These are phyloP conservation scores for Apteryx owenii DNA, from an alignment of 2,113 vertebrate genomes.

Conservation along the genomic window DNA sequence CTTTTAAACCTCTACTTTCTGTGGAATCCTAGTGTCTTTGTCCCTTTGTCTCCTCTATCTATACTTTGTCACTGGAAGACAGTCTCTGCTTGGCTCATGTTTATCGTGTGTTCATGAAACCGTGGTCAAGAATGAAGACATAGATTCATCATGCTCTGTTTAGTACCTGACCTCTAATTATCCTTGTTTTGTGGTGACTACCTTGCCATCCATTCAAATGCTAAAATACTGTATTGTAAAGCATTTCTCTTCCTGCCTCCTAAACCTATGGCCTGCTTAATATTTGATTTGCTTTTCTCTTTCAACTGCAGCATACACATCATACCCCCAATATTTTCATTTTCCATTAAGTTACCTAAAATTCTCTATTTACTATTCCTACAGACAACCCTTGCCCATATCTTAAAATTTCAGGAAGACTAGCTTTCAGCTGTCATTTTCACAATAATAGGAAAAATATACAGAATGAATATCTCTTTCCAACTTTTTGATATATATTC, in stretches of 20 bases:
- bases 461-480: background rate
- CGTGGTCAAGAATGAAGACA: background rate
- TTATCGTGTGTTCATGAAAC: background rate
- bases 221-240: background rate
- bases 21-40: background rate
- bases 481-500: background rate
- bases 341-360: background rate
- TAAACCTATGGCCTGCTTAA: background rate
- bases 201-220: background rate
- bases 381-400: background rate
- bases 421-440: background rate
- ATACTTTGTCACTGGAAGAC: background rate
- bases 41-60: background rate
- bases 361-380: background rate
- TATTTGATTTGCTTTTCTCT: background rate
- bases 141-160: background rate
- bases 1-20: background rate
- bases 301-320: background rate
- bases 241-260: background rate
- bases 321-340: background rate
- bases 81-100: background rate
- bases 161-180: background rate
- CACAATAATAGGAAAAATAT: background rate
- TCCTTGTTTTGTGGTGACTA: background rate
- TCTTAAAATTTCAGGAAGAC: background rate